These are phyloP conservation scores for Graptemys geographica DNA, from an alignment of 2,797 vertebrate genomes.

Conservation along the genomic window DNA sequence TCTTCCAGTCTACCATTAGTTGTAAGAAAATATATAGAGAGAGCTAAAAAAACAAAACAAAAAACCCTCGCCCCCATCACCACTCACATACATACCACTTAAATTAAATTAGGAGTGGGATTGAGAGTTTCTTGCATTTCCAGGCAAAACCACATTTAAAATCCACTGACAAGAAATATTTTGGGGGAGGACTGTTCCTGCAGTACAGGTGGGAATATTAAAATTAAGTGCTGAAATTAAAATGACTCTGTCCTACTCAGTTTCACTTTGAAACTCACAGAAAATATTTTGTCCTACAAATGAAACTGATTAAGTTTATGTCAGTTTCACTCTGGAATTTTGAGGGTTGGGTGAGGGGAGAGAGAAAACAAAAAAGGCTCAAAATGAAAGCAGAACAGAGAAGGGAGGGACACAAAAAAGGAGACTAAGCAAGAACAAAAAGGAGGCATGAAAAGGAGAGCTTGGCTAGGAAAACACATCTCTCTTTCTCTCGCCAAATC, in stretches of 20 bases:
- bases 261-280: not conserved
- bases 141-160: not conserved
- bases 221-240: not conserved
- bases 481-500: not conserved
- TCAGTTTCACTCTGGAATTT: not conserved
- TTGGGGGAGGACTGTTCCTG: not conserved
- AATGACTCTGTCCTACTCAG: not conserved
- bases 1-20: not conserved
- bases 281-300: not conserved
- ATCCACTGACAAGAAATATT: not conserved
- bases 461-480: not conserved
- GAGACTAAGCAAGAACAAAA: not conserved
- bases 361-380: not conserved
- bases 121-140: not conserved
- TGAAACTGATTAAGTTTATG: not conserved
- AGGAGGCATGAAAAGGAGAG: not conserved
- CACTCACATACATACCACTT: not conserved
- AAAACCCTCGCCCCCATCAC: not conserved
- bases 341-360: not conserved
- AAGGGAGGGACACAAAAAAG: not conserved
- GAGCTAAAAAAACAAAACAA: not conserved
- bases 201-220: not conserved
- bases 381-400: not conserved
- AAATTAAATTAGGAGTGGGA: not conserved
- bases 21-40: not conserved